Conservation (phyloP, 2,113 vertebrate species). For the Actinemys pallida region DNA sequence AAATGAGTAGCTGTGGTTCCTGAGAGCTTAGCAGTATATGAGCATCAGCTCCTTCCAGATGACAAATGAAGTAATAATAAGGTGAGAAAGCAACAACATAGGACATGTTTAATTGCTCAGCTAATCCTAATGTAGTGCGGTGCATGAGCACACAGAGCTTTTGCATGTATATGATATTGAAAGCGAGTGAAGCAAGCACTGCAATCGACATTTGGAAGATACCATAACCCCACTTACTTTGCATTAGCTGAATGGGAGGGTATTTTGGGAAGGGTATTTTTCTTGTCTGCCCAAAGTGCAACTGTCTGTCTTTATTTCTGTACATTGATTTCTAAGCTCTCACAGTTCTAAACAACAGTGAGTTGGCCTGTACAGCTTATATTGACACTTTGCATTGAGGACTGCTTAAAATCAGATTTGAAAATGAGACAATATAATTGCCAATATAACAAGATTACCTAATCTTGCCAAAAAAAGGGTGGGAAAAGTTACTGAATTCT, state of each 20-base stretch:
- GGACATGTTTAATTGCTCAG: background rate
- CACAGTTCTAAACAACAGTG: background rate
- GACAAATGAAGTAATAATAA: constrained; percentile 21
- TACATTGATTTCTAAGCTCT: constrained; percentile 18
- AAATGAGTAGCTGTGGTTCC: constrained; percentile 12
- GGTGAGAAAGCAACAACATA: background rate
- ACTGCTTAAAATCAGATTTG: constrained; percentile 22
- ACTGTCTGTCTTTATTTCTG: constrained; percentile 18
- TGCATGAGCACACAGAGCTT: background rate
- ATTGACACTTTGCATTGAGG: background rate
- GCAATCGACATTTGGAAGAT: constrained; percentile 14
- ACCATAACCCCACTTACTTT: background rate
- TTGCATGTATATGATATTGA: background rate
- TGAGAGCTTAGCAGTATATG: background rate
- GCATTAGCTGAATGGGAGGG: background rate
- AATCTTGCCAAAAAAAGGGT: background rate
- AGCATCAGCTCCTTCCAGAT: background rate
- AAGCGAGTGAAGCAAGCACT: background rate
- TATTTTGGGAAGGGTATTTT: background rate
- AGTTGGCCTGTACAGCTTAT: background rate
- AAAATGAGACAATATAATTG: background rate
- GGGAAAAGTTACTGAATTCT: background rate
- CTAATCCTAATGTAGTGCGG: background rate
- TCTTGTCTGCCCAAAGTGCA: background rate
- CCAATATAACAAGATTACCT: background rate